A percentile compares a stretch with the other conserved stretches of the same genome.
phyloP scores from a whole-genome alignment of 2,888 invertebrate species.

The Hemistola chrysoprasaria region DNA sequence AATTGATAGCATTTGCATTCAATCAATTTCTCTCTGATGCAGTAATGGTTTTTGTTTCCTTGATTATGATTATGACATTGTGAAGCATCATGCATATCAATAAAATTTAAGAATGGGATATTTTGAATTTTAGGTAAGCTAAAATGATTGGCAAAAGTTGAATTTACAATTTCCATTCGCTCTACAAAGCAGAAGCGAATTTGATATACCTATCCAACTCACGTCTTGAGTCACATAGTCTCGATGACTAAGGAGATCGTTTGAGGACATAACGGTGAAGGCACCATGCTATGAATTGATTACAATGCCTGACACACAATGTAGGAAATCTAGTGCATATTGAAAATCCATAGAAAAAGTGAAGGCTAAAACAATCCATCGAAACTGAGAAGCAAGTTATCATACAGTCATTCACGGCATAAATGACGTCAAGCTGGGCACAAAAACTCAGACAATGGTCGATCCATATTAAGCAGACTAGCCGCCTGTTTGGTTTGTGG shows the following conservation, averaged over 20 bases:
- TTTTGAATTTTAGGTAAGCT: no score
- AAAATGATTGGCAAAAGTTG: no score
- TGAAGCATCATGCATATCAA: no score
- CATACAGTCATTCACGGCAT: slow-evolving; percentile 8
- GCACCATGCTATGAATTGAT: slow-evolving; percentile 11
- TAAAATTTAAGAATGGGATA: no score
- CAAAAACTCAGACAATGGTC: slow-evolving; percentile 26
- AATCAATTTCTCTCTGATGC: slow-evolving; percentile 11
- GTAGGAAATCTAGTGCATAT: neutral
- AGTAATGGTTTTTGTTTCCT: no score
- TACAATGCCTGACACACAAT: slow-evolving; percentile 9
- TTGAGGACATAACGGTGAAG: slow-evolving; percentile 35
- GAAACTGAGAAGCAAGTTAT: neutral
- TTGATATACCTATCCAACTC: slow-evolving; percentile 39
- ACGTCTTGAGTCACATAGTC: slow-evolving; percentile 26
- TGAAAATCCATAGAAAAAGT: slow-evolving; percentile 5
- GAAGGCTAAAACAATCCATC: slow-evolving; percentile 13
- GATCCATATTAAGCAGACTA: slow-evolving; percentile 16
- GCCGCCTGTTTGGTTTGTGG: slow-evolving; percentile 2
- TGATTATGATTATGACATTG: no score
- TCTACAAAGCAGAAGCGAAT: slow-evolving; percentile 24
- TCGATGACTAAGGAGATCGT: slow-evolving; percentile 31
- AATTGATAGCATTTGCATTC: slow-evolving; percentile 7
- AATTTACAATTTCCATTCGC: no score
- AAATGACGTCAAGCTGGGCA: slow-evolving; percentile 11